Percentiles rank a stretch among this genome's conserved stretches.
These are phyloP conservation scores for Drosophila watanabei DNA, from an alignment of 1,140 invertebrate species.

Conservation along the genomic window DNA sequence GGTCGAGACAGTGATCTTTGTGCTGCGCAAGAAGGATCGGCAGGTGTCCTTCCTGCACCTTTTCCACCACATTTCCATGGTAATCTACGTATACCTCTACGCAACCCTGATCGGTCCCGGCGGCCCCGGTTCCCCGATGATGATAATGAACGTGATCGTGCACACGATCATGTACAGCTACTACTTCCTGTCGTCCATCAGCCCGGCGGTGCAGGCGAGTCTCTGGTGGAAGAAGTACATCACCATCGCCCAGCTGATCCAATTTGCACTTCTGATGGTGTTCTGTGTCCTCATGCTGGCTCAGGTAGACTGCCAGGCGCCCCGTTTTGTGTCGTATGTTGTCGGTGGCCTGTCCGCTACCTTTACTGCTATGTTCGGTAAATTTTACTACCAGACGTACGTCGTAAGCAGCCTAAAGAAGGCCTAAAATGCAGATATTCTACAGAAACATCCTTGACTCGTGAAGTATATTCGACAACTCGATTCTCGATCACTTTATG, in stretches of 20 bases:
- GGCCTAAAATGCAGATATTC: neutral
- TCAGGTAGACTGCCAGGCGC: too few relatives aligned
- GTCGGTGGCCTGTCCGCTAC: neutral
- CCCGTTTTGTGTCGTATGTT: too few relatives aligned
- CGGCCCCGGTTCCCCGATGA: neutral
- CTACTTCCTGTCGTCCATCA: too few relatives aligned
- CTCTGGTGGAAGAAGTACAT: too few relatives aligned
- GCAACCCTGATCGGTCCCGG: neutral
- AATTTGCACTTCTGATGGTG: neutral
- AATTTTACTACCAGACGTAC: neutral
- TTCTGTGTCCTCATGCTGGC: neutral
- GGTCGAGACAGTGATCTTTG: constrained; percentile 50
- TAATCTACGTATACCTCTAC: neutral
- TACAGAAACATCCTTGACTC: neutral
- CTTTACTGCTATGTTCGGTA: neutral
- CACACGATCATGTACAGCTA: too few relatives aligned
- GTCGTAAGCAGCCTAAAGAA: neutral
- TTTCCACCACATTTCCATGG: too few relatives aligned
- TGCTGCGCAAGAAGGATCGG: constrained; percentile 56
- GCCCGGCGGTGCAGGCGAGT: too few relatives aligned
- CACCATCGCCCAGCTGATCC: neutral
- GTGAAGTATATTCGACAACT: too few relatives aligned
- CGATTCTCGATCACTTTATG: too few relatives aligned
- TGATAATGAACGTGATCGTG: constrained; percentile 5
- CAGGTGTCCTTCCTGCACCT: too few relatives aligned